Evolutionary conservation across 1,140 invertebrate species (phyloP).

Genomic region (Brachionus koreanus): DNA sequence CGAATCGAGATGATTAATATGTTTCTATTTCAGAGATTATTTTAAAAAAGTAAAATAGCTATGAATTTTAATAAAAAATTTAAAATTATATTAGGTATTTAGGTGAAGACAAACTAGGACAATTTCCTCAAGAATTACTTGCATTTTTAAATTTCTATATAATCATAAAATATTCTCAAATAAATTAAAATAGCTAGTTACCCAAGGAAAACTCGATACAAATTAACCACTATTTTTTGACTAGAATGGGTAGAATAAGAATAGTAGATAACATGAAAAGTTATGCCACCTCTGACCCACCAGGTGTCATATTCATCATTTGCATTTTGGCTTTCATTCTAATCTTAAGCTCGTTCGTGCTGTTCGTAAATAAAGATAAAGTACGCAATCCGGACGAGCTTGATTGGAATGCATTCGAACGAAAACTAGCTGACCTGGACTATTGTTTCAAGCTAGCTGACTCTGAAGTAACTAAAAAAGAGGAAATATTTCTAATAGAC

Average conservation of each 20-base stretch:
- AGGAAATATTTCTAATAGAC: not conserved
- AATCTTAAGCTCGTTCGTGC: not conserved
- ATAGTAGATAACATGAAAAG: not conserved
- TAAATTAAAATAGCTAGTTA: not conserved
- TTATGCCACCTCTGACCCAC: not conserved
- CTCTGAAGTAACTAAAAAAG: not conserved
- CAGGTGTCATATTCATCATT: slow-evolving; percentile 5
- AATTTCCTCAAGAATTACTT: not conserved
- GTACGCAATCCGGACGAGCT: slow-evolving; percentile 26
- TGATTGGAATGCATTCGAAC: slow-evolving; percentile 12
- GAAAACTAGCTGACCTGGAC: not conserved
- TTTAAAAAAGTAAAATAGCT: not conserved
- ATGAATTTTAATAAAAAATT: not conserved
- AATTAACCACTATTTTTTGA: not conserved
- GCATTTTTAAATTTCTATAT: not conserved
- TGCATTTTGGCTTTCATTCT: slow-evolving; percentile 21
- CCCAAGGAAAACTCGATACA: not conserved
- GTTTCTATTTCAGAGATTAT: too few species aligned
- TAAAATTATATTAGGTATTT: not conserved
- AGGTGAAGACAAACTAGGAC: not conserved
- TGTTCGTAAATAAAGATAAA: not conserved
- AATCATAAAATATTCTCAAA: not conserved
- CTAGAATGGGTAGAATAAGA: not conserved
- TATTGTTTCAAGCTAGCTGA: not conserved
- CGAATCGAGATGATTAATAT: too few species aligned